A percentile compares a stretch with the other conserved stretches of the same genome.
Conservation (phyloP, 2,113 vertebrate genomes). For the Progne subis region DNA sequence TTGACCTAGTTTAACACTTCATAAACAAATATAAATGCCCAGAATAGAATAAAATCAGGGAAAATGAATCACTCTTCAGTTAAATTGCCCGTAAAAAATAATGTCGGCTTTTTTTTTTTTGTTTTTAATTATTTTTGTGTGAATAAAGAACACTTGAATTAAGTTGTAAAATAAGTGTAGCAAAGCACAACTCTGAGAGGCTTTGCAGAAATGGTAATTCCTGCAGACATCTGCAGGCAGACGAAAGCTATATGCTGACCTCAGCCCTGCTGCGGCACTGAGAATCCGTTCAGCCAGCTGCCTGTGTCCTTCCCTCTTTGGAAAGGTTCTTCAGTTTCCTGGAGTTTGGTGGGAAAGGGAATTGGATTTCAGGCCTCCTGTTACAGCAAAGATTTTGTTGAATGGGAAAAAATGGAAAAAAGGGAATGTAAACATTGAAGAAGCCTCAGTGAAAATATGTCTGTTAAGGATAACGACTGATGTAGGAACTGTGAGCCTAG, state of each 20-base stretch:
- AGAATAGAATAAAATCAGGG: background rate
- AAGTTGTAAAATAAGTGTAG: background rate
- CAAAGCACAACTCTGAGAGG: background rate
- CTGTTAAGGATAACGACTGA: background rate
- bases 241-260: background rate
- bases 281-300: accelerated
- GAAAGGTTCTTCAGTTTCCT: background rate
- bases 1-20: background rate
- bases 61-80: background rate
- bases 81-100: background rate
- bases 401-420: background rate
- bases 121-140: background rate
- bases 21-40: background rate
- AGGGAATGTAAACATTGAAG: background rate
- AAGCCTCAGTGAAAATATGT: background rate
- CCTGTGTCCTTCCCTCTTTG: background rate
- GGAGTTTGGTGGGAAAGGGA: background rate
- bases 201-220: background rate
- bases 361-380: background rate
- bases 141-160: background rate
- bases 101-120: background rate
- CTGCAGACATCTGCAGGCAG: background rate
- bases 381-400: background rate
- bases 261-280: accelerated
- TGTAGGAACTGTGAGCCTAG: background rate